These are phyloP conservation scores for Amblyraja radiata DNA, from an alignment of 2,797 vertebrate species.

Conservation along the genomic window DNA sequence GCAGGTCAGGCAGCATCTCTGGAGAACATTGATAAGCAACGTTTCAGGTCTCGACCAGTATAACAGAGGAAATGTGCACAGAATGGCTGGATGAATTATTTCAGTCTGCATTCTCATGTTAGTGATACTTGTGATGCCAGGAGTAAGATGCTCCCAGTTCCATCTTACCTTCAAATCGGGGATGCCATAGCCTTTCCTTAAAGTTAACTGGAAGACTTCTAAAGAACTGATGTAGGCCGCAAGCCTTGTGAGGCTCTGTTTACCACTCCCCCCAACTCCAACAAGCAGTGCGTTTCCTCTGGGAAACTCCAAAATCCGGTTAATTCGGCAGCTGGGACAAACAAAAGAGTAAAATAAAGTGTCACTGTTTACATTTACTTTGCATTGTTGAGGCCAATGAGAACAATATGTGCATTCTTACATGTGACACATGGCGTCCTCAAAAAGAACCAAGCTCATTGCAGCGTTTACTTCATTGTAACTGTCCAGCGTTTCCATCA, in stretches of 20 bases:
- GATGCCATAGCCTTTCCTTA: conserved; percentile 78
- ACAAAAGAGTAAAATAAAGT: not conserved
- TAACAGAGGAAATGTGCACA: not conserved
- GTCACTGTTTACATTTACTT: not conserved
- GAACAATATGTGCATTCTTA: conserved; percentile 53
- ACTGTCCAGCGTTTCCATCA: conserved; percentile 72
- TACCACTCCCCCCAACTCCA: conserved; percentile 87
- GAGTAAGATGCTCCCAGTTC: not conserved
- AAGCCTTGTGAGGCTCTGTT: conserved; percentile 87
- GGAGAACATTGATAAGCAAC: no score
- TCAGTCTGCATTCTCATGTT: not conserved
- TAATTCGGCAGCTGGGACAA: conserved; percentile 76
- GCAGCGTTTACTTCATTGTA: conserved; percentile 85
- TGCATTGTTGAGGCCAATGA: not conserved
- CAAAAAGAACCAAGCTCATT: conserved; percentile 84
- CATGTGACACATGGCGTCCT: conserved; percentile 88
- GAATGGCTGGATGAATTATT: not conserved
- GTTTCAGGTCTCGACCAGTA: not conserved
- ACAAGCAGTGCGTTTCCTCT: conserved; percentile 81
- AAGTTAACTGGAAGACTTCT: conserved; percentile 87
- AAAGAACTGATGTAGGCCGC: conserved; percentile 86
- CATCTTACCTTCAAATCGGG: conserved; percentile 76
- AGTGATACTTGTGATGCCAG: not conserved
- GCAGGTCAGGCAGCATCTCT: no score
- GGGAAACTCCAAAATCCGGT: conserved; percentile 82